Base-by-base conservation (phyloP, 2,888 invertebrate species). In the Trypoxylon attenuatum region DNA sequence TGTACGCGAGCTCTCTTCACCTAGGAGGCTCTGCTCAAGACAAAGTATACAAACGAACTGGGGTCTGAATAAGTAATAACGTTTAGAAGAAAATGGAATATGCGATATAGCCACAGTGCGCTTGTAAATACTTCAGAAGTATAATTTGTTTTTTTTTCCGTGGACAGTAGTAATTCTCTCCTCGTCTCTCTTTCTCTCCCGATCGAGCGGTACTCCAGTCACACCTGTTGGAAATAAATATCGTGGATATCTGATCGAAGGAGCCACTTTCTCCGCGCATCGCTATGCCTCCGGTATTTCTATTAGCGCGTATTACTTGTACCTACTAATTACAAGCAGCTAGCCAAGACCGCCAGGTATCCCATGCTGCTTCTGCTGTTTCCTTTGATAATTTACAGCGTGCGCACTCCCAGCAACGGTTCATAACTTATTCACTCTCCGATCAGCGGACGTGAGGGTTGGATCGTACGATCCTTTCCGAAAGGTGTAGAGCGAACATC, bases 221-320 rank as follows among this genome's bases (percentile, higher is more conserved):
- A 53, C 47, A 64, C 64, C 67, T 64, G 67, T 57, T 67, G 59
- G 58, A 22, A 52, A 64, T 67, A 61, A 58, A 64, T 67, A 67
- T 59, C 64, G n/a, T n/a, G 8, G 51, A 19, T 67, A 67, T 67
- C 64, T 57, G 63, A 67, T 67, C 33, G 52, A 39, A 57, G 42
- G 57, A 41, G 33, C 33, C 33, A 33, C 39, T 63, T 39, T 46
- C 50, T 15, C 8, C 15, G 13, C 25, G 19, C 38, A 54, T 43
- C 50, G 38, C 22, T 42, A 50, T 43, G 23, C 23, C 23, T 29
- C 25, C 18, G 43, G 50, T 27, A 33, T 33, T 49, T 49, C 21
- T 49, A 64, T 67, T 59, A 55, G 52, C 25, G 27, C 51, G 33
- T 54, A 46, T 38, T 55, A 53, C 51, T 45, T 55, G 67, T 64